Conservation (phyloP, 37 sponge, comb jelly and placozoan genomes). For the Petrosia ficiformis region DNA sequence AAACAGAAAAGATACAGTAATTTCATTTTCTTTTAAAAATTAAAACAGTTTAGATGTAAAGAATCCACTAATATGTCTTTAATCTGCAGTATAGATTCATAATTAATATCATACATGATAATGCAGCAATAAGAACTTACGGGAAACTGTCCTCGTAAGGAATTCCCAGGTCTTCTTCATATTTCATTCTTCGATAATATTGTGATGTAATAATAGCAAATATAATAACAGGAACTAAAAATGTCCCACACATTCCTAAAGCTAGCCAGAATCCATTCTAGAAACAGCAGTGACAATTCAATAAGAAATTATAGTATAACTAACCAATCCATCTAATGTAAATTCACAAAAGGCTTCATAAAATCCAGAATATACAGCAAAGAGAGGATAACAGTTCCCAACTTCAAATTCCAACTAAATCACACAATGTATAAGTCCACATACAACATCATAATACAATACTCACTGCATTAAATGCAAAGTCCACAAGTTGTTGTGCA, state of each 20-base stretch:
- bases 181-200: constrained; percentile 46
- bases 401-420: constrained; percentile 43
- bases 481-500: not conserved
- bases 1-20: no score
- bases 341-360: constrained; percentile 39
- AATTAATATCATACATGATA: no score
- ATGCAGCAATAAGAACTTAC: no score
- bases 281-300: not conserved
- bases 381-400: constrained; percentile 52
- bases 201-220: constrained; percentile 46
- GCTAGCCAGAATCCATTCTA: constrained; percentile 87
- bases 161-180: not conserved
- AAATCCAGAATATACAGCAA: constrained; percentile 27
- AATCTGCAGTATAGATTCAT: no score
- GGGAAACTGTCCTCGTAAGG: constrained; percentile 12
- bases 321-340: constrained; percentile 65
- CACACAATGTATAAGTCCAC: no score
- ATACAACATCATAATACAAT: no score
- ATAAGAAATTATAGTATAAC: not conserved
- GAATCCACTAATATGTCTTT: no score
- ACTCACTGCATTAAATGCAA: constrained; percentile 1
- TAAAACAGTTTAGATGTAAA: no score
- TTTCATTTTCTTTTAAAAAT: no score
- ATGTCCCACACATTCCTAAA: constrained; percentile 62
- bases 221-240: constrained; percentile 71